Evolutionary conservation across 2,888 invertebrate species (phyloP), one percentile per base, ranked within the genome.

Genomic region (Dioctria rufipes): DNA sequence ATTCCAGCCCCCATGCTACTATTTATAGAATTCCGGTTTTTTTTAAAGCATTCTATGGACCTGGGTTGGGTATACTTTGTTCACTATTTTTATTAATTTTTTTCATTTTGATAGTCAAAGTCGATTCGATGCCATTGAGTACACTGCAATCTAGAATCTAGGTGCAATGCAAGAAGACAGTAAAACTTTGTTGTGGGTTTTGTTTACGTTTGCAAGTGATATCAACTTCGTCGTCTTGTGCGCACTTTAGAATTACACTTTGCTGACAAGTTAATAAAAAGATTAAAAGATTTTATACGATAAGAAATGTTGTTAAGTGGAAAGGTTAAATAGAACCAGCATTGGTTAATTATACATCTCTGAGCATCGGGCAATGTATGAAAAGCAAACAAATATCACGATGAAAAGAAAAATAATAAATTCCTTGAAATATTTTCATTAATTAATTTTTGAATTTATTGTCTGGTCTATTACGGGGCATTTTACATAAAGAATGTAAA

Each of bases 11-110:
- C 51, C 80, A 67, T 73, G 65, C 49, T 51, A 77, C 80, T 82
- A 82, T 79, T 78, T 82, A 60, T 82, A 80, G 78, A 82, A 81
- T 82, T 82, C 80, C 80, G 80, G 80, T 81, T 82, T 82, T 78
- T 25, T 25, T 25, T 25, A 2, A 25, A 25, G 78, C 61, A 54
- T 78, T 80, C 80, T 80, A 65, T 25, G 25, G 25, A 71, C 63
- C 42, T 54, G 49, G 82, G 25, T 25, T 25, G 25, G 25, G 25
- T 25, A 25, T 25, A 25, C 25, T 25, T 25, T 25, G 25, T 25
- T 25, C 25, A 25, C 25, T 25, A 25, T 25, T 25, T 25, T 25
- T 25, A 25, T 25, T 25, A 1, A 25, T 25, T 25, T 25, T 25
- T 25, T 25, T 25, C 2, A 25, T 81, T 78, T 81, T 46, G 81